These are phyloP conservation scores for Leptopilina drosophilae DNA, from an alignment of 2,888 invertebrate species.

Conservation along the genomic window DNA sequence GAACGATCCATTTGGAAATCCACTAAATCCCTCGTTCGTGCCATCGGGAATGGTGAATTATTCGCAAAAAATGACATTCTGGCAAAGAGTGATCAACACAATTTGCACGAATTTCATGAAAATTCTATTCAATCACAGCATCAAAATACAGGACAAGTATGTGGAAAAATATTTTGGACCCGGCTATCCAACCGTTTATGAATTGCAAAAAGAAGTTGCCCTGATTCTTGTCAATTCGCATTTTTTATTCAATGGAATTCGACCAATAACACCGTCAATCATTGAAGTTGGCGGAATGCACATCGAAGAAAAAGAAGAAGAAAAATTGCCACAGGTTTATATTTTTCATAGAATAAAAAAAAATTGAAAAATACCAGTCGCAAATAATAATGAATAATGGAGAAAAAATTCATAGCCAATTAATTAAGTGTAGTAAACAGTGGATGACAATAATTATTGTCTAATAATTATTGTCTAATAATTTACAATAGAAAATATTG, in stretches of 20 bases:
- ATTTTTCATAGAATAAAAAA: neutral
- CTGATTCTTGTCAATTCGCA: slow-evolving; percentile 79
- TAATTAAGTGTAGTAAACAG: too few relatives aligned
- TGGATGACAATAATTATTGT: too few relatives aligned
- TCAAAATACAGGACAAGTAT: slow-evolving; percentile 53
- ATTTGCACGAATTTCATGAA: slow-evolving; percentile 50
- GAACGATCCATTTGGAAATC: slow-evolving; percentile 53
- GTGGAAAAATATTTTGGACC: slow-evolving; percentile 44
- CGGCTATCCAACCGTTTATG: slow-evolving; percentile 47
- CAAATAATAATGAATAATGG: neutral
- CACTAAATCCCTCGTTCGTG: slow-evolving; percentile 48
- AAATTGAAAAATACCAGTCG: neutral
- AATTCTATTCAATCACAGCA: slow-evolving; percentile 54
- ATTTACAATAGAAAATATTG: neutral
- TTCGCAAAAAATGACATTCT: slow-evolving; percentile 54
- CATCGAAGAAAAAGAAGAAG: slow-evolving; percentile 56
- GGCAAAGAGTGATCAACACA: slow-evolving; percentile 55
- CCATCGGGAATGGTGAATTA: slow-evolving; percentile 34
- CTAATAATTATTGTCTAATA: neutral
- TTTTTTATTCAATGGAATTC: slow-evolving; percentile 78
- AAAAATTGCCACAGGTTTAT: slow-evolving; percentile 26
- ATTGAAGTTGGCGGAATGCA: slow-evolving; percentile 80
- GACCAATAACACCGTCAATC: slow-evolving; percentile 77
- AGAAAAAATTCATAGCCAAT: neutral
- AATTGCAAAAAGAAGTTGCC: slow-evolving; percentile 66